These are phyloP conservation scores for Pseudochirops cupreus DNA, from an alignment of 2,797 vertebrate genomes.

Conservation along the genomic window DNA sequence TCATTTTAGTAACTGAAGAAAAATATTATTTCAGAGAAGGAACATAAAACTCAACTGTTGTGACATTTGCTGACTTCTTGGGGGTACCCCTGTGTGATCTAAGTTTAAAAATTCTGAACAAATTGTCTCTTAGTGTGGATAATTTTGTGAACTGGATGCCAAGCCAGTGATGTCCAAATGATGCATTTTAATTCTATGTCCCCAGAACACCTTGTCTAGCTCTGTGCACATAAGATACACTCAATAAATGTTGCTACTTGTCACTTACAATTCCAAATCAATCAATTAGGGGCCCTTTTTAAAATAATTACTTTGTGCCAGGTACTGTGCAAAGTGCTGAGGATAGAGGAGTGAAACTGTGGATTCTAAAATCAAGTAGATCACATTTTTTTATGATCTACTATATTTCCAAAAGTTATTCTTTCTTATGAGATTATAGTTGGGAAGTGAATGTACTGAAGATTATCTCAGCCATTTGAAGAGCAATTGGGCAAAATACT, in stretches of 20 bases:
- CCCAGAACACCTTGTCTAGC: background rate
- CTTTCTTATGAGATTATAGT: background rate
- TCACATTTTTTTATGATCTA: conserved; percentile 8
- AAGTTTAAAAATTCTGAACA: background rate
- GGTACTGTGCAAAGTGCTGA: background rate
- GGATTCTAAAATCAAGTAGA: background rate
- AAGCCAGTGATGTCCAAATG: background rate
- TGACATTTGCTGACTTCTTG: background rate
- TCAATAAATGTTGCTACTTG: background rate
- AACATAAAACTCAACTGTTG: background rate
- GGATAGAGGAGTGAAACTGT: background rate
- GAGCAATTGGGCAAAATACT: conserved; percentile 29
- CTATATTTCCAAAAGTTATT: conserved; percentile 1
- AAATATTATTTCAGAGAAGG: background rate
- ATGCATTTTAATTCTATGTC: background rate
- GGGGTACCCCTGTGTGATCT: background rate
- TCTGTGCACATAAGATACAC: too few species aligned
- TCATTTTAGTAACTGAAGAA: background rate
- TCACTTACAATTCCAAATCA: background rate
- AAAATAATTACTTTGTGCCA: background rate
- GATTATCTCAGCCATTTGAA: conserved; percentile 26
- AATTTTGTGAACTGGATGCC: background rate
- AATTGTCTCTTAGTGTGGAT: background rate
- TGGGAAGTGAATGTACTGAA: conserved; percentile 40
- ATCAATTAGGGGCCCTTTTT: background rate